Conservation (phyloP, 2,797 vertebrate genomes). For the Muscicapa comitata region DNA sequence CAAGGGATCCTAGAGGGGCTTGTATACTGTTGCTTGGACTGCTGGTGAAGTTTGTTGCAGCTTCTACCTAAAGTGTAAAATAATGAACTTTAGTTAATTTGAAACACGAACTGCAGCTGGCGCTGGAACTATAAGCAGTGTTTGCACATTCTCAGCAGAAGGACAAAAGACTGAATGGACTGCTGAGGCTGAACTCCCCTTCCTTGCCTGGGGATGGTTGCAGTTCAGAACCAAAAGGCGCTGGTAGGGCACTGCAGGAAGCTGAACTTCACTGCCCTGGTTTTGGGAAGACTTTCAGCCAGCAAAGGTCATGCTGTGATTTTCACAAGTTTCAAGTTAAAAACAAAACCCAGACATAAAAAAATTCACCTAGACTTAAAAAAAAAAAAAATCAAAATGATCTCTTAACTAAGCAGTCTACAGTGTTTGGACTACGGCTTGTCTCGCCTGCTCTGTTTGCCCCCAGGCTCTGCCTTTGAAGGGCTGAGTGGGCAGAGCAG, state of each 20-base stretch:
- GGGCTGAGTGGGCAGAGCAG: not conserved
- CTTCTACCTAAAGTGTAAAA: constrained; percentile 61
- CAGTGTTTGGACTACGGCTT: not conserved
- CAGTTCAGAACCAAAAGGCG: not conserved
- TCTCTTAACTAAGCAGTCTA: not conserved
- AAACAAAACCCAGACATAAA: constrained; percentile 44
- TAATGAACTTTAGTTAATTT: constrained; percentile 65
- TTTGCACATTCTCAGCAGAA: constrained; percentile 9
- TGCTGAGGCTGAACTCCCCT: not conserved
- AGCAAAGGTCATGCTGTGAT: not conserved
- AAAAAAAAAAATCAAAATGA: not conserved
- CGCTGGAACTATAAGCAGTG: not conserved
- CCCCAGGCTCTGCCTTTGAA: constrained; percentile 23
- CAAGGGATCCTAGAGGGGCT: constrained; percentile 47
- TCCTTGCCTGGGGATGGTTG: not conserved
- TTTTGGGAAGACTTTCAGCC: not conserved
- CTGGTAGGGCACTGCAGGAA: not conserved
- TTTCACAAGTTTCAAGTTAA: constrained; percentile 1
- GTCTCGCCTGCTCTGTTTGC: not conserved
- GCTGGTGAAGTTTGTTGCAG: constrained; percentile 44
- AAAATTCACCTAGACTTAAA: not conserved
- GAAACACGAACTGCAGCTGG: constrained; percentile 60
- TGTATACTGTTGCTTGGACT: constrained; percentile 35
- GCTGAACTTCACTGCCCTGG: not conserved
- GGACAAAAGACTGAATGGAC: not conserved